Evolutionary conservation across 2,113 vertebrate genomes (phyloP), one percentile per base, ranked within the genome.

Genomic region (Chloropsis cyanopogon): DNA sequence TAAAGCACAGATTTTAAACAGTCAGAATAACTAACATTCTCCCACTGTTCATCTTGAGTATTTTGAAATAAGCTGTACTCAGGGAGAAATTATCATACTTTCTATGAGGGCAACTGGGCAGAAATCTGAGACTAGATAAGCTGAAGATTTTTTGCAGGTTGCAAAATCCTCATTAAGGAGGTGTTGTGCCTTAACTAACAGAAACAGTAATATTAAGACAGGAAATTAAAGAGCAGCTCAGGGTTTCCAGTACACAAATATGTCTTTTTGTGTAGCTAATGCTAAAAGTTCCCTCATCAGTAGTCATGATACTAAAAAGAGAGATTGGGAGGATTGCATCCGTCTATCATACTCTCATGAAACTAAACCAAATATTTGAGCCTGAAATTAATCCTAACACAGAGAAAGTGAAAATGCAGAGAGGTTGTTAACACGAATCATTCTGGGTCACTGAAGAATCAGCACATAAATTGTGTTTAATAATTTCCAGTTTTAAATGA

Each of bases 351-450:
- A 50, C 0, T 7, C 4, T 64, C 7, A 3, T 64, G 4, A 26
- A 72, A 72, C 29, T 91, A 88, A 95, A 47, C 50, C 87, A 95
- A 83, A 76, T 91, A 86, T 82, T 87, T 91, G 53, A 93, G 33
- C 10, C 50, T 87, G 63, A 91, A 93, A 91, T 79, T 92, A 94
- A 82, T 86, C 44, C 50, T 78, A 47, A 56, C 42, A 49, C 12
- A 82, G 57, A 57, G 29, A 69, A 91, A 65, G 33, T 33, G 56
- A 72, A 82, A 93, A 82, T 86, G 37, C 15, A 60, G 72, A 26
- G 29, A 71, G 19, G 52, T 86, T 53, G 31, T 42, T 84, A 87
- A 33, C 29, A 82, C 4, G 69, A 84, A 54, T 68, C n/a, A 57
- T 88, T 77, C 68, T 42, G 17, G 9, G 28, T 44, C 86, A 39